Percentiles rank a stretch among this genome's conserved stretches.
Conservation (phyloP, 1,140 invertebrate species). For the Lycorma delicatula region DNA sequence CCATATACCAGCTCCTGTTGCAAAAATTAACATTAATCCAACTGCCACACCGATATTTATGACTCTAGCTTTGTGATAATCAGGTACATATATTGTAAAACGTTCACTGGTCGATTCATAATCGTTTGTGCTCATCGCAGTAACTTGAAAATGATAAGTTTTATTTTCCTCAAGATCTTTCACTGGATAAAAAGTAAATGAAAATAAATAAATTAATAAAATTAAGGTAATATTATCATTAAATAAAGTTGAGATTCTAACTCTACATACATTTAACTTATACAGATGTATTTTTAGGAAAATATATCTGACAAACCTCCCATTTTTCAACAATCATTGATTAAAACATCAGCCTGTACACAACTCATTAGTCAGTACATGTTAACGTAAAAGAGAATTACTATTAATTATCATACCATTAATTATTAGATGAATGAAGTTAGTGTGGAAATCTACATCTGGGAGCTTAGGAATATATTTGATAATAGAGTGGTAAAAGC, state of each 20-base stretch:
- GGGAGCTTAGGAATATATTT: too few relatives aligned
- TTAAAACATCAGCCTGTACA: not conserved
- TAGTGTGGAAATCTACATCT: too few relatives aligned
- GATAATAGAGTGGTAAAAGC: too few relatives aligned
- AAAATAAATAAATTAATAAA: not conserved
- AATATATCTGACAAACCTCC: not conserved
- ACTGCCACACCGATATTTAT: conserved; percentile 52
- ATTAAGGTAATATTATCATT: not conserved
- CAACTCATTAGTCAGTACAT: too few relatives aligned
- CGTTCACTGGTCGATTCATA: conserved; percentile 46
- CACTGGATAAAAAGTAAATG: conserved; percentile 39
- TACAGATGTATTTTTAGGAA: not conserved
- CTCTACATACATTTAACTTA: not conserved
- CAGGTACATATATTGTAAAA: conserved; percentile 48
- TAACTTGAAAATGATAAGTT: conserved; percentile 55
- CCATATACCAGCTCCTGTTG: conserved; percentile 48
- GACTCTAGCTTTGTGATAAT: conserved; percentile 49
- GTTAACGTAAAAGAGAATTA: too few relatives aligned
- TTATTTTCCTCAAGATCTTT: conserved; percentile 53
- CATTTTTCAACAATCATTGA: not conserved
- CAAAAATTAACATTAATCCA: conserved; percentile 44
- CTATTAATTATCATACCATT: too few relatives aligned
- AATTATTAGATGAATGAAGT: too few relatives aligned
- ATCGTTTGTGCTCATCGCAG: conserved; percentile 46
- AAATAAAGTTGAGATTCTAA: not conserved